A percentile compares a stretch with the other conserved stretches of the same genome.
These are phyloP conservation scores for Rhyzopertha dominica DNA, from an alignment of 1,140 invertebrate species.

Conservation along the genomic window DNA sequence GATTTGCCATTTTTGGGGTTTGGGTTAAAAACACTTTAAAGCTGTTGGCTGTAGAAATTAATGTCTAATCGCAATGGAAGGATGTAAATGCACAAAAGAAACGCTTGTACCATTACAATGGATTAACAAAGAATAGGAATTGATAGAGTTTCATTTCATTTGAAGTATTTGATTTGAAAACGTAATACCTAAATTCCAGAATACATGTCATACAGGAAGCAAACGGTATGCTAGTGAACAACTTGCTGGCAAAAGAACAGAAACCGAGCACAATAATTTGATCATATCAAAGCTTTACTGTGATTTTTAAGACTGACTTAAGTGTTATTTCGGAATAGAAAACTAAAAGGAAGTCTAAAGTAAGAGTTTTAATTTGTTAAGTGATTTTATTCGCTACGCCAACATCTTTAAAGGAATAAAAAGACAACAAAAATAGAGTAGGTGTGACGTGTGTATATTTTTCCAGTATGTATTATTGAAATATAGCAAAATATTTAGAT, in stretches of 20 bases:
- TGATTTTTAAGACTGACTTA: constrained; percentile 48
- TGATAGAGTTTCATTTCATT: no score
- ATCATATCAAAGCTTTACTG: constrained; percentile 49
- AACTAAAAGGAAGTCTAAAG: constrained; percentile 26
- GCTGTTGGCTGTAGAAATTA: constrained; percentile 9
- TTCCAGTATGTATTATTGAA: constrained; percentile 36
- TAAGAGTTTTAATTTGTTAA: constrained; percentile 8
- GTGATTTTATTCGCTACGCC: constrained; percentile 12
- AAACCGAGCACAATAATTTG: constrained; percentile 48
- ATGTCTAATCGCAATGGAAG: constrained; percentile 6
- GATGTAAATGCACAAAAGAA: no score
- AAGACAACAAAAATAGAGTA: constrained; percentile 31
- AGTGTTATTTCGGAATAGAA: constrained; percentile 45
- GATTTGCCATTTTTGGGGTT: constrained; percentile 28
- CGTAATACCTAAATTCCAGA: no score
- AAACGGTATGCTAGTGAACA: no score
- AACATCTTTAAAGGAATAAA: constrained; percentile 31
- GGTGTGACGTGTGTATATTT: constrained; percentile 38
- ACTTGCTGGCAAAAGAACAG: no score
- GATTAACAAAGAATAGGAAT: no score
- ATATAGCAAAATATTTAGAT: constrained; percentile 38
- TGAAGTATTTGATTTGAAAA: no score
- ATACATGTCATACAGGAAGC: no score
- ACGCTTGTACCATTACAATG: no score
- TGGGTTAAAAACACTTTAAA: constrained; percentile 23